Evolutionary conservation across 2,797 vertebrate species (phyloP), one percentile per base, ranked within the genome.

Genomic region (Mionectes olivaceus): DNA sequence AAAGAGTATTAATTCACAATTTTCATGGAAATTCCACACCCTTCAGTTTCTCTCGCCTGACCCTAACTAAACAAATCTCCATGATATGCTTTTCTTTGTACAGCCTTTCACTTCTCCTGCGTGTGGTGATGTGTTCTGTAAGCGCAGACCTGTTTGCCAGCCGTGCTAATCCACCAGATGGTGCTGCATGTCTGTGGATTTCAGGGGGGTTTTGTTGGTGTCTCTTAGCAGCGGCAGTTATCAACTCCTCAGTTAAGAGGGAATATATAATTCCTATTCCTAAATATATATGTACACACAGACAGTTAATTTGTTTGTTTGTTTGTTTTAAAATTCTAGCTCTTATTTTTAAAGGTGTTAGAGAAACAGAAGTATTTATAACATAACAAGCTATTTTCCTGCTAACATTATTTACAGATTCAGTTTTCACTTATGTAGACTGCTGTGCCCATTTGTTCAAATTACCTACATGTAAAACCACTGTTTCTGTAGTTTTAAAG

Each of bases 161-260:
- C 57, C 3, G 1, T 59, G 53, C 30, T 88, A 78, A 95, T 96
- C 98, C 98, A 98, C 98, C 95, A 98, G 98, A 97, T 98, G 98
- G 98, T 97, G 98, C 98, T 98, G 96, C 94, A 3, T 93, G 94
- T 94, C 98, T 98, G 80, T 90, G 75, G 83, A 98, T 97, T 93
- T 93, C 94, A 93, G 73, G 39, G 39, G 16, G 4, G 4, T 23
- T 69, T 37, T 50, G n/a, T 30, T 56, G n/a, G 44, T 28, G 84
- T 94, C 19, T 44, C 33, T 84, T 81, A 32, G 50, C 33, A 59
- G 50, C 33, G 56, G 41, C 32, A 83, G 59, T 96, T 85, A 89
- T 60, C 4, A 3, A 75, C n/a, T 92, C 46, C 70, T 64, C 73
- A 67, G 28, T 60, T 94, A 94, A 87, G 93, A 84, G 64, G 35